Evolutionary conservation across 2,113 vertebrate species (phyloP).

Genomic region (Odobenus rosmarus): DNA sequence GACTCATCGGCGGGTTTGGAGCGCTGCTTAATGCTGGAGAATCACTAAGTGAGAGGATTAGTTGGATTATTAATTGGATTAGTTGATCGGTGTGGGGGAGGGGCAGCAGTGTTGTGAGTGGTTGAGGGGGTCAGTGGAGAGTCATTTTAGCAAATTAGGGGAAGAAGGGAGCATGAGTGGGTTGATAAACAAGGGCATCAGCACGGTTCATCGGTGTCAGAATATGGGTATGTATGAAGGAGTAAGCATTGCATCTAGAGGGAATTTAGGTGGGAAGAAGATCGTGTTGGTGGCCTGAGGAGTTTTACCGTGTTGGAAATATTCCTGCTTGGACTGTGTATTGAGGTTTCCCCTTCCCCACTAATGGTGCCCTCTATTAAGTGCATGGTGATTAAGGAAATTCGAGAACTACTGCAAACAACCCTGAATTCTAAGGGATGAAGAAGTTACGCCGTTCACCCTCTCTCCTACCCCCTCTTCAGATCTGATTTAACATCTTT

Average conservation of each 20-base stretch:
- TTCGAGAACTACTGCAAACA: neutral
- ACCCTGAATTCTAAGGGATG: neutral
- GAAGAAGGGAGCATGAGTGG: neutral
- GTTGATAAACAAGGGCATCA: neutral
- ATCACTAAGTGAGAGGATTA: neutral
- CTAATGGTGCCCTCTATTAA: neutral
- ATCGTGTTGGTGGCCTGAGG: neutral
- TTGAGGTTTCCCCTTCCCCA: neutral
- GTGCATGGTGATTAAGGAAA: neutral
- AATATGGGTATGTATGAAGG: neutral
- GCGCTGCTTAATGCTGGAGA: neutral
- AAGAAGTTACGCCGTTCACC: neutral
- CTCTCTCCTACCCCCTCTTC: neutral
- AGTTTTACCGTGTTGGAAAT: neutral
- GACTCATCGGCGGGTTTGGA: conserved; percentile 31
- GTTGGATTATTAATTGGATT: neutral
- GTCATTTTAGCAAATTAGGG: neutral
- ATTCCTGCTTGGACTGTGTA: neutral
- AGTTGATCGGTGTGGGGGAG: neutral
- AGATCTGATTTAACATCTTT: neutral
- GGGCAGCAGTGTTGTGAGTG: neutral
- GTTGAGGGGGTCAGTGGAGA: neutral
- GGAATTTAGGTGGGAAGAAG: neutral
- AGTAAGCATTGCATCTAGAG: neutral
- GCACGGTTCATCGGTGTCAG: neutral